Evolutionary conservation across 2,888 invertebrate species (phyloP), one percentile per base, ranked within the genome.

Genomic region (Lepidochitona cinerea): DNA sequence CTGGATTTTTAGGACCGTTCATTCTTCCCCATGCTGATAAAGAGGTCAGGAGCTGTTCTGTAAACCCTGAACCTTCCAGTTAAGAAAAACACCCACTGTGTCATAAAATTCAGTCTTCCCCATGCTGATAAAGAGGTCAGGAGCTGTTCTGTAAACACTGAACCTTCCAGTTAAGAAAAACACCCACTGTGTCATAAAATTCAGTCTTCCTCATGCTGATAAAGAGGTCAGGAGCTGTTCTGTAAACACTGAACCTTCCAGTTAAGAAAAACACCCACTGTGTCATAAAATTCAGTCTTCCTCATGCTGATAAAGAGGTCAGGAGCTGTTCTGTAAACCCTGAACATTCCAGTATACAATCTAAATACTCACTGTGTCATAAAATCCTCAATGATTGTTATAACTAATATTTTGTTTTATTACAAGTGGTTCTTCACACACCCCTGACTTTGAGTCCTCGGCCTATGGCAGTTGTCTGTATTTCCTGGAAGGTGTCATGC

Each of bases 391-490:
- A n/a, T n/a, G n/a, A n/a, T n/a, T n/a, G n/a, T n/a, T n/a, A n/a
- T n/a, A 41, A 18, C 41, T 41, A 18, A 41, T 41, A 12, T 41
- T 41, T 18, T 9, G 9, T 9, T 41, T 12, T 49, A 5, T 59
- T 73, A 68, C 9, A 76, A 86, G 87, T 75, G 85, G 86, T 9
- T 77, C 82, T 35, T 84, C 86, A 18, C 83, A 83, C 54, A 84
- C 85, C 1, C 85, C 85, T 6, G 86, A 86, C 73, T 86, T 86
- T 68, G 87, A 87, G 73, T 85, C 85, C 0, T 85, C 87, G 0
- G 86, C 88, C 18, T 88, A 89, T 71, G 87, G 87, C 14, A 88
- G 86, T 4, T 82, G 89, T 26, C 82, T 90, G 73, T 90, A 89
- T 79, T 83, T 90, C 75, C 79, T 90, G 66, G 90, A 90, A 65